These are phyloP conservation scores for Trachops cirrhosus DNA, from an alignment of 2,797 vertebrate genomes.

Conservation along the genomic window DNA sequence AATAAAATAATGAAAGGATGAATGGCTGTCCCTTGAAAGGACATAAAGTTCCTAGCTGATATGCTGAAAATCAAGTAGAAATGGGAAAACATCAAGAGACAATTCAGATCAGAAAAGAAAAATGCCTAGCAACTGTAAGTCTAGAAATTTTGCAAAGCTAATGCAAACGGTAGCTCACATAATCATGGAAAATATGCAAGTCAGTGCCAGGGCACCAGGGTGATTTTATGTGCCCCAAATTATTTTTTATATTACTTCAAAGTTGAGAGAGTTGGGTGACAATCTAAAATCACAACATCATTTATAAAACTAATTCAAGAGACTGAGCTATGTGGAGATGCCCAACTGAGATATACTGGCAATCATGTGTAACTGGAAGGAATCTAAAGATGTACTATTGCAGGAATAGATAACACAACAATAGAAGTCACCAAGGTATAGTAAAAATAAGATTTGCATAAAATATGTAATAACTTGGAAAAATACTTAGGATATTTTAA, in stretches of 20 bases:
- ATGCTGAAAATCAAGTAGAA: slow-evolving; percentile 9
- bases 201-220: not conserved
- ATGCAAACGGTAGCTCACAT: slow-evolving; percentile 29
- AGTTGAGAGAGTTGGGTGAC: slow-evolving; percentile 5
- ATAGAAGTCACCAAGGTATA: not conserved
- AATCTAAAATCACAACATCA: slow-evolving; percentile 55
- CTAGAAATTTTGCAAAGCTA: slow-evolving; percentile 56
- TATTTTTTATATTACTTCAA: slow-evolving; percentile 23
- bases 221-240: not conserved
- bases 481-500: not conserved
- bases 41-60: not conserved
- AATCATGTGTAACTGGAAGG: not conserved
- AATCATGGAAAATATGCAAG: slow-evolving; percentile 31
- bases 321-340: not conserved
- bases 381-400: not conserved
- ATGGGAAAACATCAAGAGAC: slow-evolving; percentile 58
- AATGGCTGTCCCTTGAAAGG: slow-evolving; percentile 43
- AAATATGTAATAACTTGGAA: not conserved
- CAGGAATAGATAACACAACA: not conserved
- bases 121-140: slow-evolving; percentile 54
- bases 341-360: not conserved
- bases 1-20: slow-evolving; percentile 19
- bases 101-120: slow-evolving; percentile 63
- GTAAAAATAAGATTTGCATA: not conserved
- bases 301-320: not conserved